Conservation (phyloP, 1,140 invertebrate species). For the Hydropsyche tenuis region DNA sequence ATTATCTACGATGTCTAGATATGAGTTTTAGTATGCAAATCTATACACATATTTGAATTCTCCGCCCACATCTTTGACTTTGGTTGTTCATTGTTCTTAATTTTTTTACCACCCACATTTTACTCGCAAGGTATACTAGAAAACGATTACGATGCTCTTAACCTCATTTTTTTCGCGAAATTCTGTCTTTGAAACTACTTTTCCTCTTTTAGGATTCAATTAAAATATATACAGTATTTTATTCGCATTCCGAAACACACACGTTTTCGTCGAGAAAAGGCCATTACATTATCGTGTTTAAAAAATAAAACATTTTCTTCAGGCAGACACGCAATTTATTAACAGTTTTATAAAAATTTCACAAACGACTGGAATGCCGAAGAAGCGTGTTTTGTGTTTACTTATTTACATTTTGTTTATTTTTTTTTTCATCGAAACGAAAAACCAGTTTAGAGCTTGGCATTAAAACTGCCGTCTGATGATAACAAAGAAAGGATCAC, state of each 20-base stretch:
- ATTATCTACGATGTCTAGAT: too few relatives aligned
- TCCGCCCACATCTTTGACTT: not conserved
- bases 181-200: not conserved
- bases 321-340: not conserved
- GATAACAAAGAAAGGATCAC: too few relatives aligned
- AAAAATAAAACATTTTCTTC: too few relatives aligned
- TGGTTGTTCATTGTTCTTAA: not conserved
- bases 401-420: conserved; percentile 4
- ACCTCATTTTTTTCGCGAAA: conserved; percentile 6
- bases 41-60: not conserved
- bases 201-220: too few relatives aligned
- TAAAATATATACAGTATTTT: too few relatives aligned
- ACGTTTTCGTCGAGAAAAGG: too few relatives aligned
- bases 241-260: too few relatives aligned
- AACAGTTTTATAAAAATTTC: not conserved
- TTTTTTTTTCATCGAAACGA: too few relatives aligned
- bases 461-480: too few relatives aligned
- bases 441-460: too few relatives aligned
- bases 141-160: not conserved
- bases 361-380: conserved; percentile 3
- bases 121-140: not conserved
- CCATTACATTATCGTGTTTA: too few relatives aligned
- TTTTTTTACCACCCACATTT: conserved; percentile 2
- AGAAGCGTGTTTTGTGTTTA: not conserved
- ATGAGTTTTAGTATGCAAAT: too few relatives aligned